Conservation (phyloP, 2,888 invertebrate species). For the Dendrolimus houi region DNA sequence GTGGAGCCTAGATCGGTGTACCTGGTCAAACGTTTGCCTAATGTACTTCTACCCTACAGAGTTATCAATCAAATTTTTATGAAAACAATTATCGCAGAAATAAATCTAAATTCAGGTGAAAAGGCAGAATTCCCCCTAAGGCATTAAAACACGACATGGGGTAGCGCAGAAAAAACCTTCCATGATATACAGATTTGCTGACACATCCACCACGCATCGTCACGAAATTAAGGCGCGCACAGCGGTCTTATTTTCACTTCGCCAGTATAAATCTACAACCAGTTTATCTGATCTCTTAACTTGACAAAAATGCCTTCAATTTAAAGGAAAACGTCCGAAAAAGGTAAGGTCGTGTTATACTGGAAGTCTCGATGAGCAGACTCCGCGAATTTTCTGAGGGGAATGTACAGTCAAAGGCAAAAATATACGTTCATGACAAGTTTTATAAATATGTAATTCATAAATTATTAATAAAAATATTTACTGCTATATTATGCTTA, state of each 20-base stretch:
- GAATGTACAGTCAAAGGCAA: slow-evolving; percentile 14
- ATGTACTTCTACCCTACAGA: no score
- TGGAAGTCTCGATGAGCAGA: slow-evolving; percentile 33
- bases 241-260: slow-evolving; percentile 57
- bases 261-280: slow-evolving; percentile 34
- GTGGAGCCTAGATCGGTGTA: no score
- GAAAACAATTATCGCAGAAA: no score
- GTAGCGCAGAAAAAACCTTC: slow-evolving; percentile 24
- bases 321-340: neutral
- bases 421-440: no score
- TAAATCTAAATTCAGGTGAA: no score
- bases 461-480: no score
- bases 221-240: slow-evolving; percentile 49
- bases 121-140: no score
- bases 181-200: slow-evolving; percentile 26
- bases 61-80: no score
- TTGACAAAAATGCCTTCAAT: neutral
- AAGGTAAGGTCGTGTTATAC: slow-evolving; percentile 27
- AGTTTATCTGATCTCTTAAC: slow-evolving; percentile 10
- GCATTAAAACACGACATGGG: neutral
- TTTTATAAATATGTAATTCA: no score
- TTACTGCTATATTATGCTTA: no score
- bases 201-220: slow-evolving; percentile 32
- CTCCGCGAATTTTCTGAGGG: slow-evolving; percentile 47
- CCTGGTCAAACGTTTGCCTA: no score